These are phyloP conservation scores for Tetramorium alpestre DNA, from an alignment of 1,140 invertebrate genomes.

Conservation along the genomic window DNA sequence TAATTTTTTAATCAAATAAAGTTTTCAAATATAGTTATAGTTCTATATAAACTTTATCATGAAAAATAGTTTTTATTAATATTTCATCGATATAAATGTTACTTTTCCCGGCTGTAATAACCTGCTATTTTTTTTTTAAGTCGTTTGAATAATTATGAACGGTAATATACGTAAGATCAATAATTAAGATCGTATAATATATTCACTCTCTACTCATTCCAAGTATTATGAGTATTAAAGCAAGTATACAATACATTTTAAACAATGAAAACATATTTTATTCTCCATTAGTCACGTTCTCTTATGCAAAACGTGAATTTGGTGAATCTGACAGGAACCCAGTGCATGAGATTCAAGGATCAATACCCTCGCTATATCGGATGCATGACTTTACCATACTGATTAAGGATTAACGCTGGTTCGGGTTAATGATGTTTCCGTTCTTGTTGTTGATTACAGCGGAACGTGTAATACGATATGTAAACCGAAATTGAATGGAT, in stretches of 20 bases:
- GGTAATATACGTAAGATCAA: neutral
- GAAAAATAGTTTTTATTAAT: too few relatives aligned
- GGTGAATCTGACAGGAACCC: neutral
- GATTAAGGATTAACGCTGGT: conserved; percentile 32
- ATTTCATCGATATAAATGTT: too few relatives aligned
- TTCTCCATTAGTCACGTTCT: neutral
- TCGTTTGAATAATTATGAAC: too few relatives aligned
- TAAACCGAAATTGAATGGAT: conserved; percentile 25
- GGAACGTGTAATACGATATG: conserved; percentile 54
- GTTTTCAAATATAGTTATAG: too few relatives aligned
- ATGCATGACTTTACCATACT: conserved; percentile 22
- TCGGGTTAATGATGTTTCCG: neutral
- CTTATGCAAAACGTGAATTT: conserved; percentile 8
- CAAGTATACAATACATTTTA: neutral
- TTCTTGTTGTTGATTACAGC: conserved; percentile 19
- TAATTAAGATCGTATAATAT: neutral
- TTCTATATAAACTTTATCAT: too few relatives aligned
- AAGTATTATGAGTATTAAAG: neutral
- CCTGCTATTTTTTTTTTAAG: too few relatives aligned
- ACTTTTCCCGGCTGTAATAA: too few relatives aligned
- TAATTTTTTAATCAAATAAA: too few relatives aligned
- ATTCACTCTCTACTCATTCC: neutral
- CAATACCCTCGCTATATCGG: neutral
- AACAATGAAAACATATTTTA: neutral
- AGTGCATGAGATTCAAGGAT: neutral